Percentiles rank a stretch among this genome's conserved stretches.
phyloP scores from a whole-genome alignment of 2,113 vertebrate genomes.

The Chiloscyllium plagiosum region DNA sequence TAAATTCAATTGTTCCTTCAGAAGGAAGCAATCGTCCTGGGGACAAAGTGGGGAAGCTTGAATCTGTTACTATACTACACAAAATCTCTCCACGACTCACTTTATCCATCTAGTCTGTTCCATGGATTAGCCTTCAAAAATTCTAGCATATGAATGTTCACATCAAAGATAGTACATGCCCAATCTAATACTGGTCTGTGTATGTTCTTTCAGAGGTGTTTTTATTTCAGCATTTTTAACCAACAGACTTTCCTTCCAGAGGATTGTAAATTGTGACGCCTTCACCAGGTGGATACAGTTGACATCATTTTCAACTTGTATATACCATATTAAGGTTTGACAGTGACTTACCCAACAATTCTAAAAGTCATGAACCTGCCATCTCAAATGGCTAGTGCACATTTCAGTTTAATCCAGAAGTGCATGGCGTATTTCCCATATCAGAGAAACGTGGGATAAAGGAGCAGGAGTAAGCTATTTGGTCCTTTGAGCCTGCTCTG shows the following conservation, averaged over 20 bases:
- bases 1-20: neutral
- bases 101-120: neutral
- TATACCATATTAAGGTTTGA: neutral
- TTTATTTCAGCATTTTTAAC: neutral
- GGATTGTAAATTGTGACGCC: neutral
- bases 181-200: neutral
- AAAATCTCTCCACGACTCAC: neutral
- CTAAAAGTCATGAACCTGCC: neutral
- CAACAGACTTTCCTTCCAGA: neutral
- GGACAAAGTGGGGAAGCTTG: neutral
- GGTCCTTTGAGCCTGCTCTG: too few relatives aligned
- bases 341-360: neutral
- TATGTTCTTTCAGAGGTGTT: neutral
- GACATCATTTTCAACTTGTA: neutral
- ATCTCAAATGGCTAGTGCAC: neutral
- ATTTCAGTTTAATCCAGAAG: neutral
- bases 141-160: neutral
- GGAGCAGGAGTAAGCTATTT: too few relatives aligned
- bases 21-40: neutral
- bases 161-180: neutral
- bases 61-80: neutral
- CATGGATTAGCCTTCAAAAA: neutral
- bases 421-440: neutral
- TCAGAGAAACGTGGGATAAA: neutral
- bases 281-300: neutral